These are phyloP conservation scores for Leptodactylus fallax DNA, from an alignment of 2,797 vertebrate genomes.

Conservation along the genomic window DNA sequence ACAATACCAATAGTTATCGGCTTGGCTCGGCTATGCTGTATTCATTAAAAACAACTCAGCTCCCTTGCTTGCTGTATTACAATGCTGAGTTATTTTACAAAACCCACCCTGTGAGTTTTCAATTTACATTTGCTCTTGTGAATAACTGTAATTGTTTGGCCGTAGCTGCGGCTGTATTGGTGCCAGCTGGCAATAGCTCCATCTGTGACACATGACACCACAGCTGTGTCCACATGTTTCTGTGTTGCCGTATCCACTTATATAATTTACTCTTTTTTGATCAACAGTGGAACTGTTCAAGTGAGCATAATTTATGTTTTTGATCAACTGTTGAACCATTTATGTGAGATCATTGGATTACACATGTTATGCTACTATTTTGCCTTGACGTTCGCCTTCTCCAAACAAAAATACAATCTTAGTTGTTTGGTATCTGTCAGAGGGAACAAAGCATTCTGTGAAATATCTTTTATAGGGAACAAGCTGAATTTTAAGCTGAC, in stretches of 20 bases:
- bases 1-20: conserved; percentile 70
- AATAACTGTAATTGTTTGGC: conserved; percentile 96
- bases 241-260: conserved; percentile 80
- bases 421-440: conserved; percentile 10
- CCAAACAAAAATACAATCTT: conserved; percentile 68
- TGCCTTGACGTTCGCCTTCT: conserved; percentile 71
- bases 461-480: background rate
- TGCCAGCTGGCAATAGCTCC: conserved; percentile 88
- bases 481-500: background rate
- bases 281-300: conserved; percentile 77
- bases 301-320: conserved; percentile 83
- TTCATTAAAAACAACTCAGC: conserved; percentile 76
- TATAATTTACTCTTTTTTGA: conserved; percentile 87
- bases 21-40: conserved; percentile 68
- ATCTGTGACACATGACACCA: conserved; percentile 87
- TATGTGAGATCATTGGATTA: conserved; percentile 75
- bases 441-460: background rate
- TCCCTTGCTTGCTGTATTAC: conserved; percentile 74
- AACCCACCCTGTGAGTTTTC: conserved; percentile 79
- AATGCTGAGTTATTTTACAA: conserved; percentile 80
- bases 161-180: conserved; percentile 84
- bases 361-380: conserved; percentile 71
- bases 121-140: conserved; percentile 87
- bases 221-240: conserved; percentile 94
- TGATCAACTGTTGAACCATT: conserved; percentile 80